Percentiles rank a stretch among this genome's conserved stretches.
Evolutionary conservation across 2,888 invertebrate species (phyloP).

Genomic region (Napeogenes sylphis): DNA sequence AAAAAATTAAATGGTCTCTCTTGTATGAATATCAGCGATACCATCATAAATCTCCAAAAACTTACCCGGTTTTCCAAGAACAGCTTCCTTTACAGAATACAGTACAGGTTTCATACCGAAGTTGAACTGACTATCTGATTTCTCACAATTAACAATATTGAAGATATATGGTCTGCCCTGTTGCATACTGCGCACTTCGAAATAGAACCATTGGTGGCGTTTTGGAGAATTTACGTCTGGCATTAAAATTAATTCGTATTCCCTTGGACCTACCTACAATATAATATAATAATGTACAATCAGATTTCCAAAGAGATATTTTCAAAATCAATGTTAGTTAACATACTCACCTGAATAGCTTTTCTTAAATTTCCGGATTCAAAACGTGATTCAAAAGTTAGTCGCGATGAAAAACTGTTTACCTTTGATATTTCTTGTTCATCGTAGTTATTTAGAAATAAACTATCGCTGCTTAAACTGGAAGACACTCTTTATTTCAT

Average conservation of each 20-base stretch:
- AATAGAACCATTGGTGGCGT: constrained; percentile 94
- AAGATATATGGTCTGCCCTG: constrained; percentile 83
- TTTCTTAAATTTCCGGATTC: constrained; percentile 91
- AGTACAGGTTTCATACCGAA: constrained; percentile 93
- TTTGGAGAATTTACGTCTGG: constrained; percentile 89
- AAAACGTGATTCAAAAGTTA: constrained; percentile 90
- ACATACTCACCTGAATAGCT: constrained; percentile 81
- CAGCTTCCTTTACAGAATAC: constrained; percentile 87
- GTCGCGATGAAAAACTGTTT: constrained; percentile 58
- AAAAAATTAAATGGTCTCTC: no score
- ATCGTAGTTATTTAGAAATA: constrained; percentile 69
- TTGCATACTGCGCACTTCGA: constrained; percentile 89
- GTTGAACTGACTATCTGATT: constrained; percentile 91
- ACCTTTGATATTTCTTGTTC: constrained; percentile 68
- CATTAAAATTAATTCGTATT: constrained; percentile 89
- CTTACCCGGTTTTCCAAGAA: constrained; percentile 71
- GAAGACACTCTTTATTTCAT: constrained; percentile 11
- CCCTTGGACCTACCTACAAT: constrained; percentile 82
- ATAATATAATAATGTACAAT: constrained; percentile 6
- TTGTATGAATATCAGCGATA: background rate
- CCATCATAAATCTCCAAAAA: constrained; percentile 6
- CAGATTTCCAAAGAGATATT: background rate
- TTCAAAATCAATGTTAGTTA: background rate
- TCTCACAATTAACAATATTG: constrained; percentile 92
- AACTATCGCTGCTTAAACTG: constrained; percentile 54